A percentile compares a stretch with the other conserved stretches of the same genome.
phyloP scores from a whole-genome alignment of 2,113 vertebrate species.

The Peucedramus taeniatus region DNA sequence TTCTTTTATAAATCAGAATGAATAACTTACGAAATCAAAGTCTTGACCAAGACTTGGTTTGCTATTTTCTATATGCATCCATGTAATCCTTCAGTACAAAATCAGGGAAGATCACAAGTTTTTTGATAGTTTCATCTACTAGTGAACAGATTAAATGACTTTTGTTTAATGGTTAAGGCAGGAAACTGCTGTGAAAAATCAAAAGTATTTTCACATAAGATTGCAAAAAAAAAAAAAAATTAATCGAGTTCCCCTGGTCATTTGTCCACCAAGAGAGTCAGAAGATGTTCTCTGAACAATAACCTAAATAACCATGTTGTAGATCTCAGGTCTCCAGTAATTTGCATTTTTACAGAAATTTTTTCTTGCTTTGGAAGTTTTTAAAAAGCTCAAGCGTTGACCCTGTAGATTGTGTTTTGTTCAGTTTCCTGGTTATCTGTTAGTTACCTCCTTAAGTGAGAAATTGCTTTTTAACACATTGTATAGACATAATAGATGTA shows the following conservation, averaged over 20 bases:
- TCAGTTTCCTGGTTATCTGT: not conserved
- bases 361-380: not conserved
- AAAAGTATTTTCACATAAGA: not conserved
- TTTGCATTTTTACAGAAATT: not conserved
- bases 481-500: not conserved
- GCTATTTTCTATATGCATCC: not conserved
- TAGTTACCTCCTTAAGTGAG: not conserved
- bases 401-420: accelerated
- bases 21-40: not conserved
- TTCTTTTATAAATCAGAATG: not conserved
- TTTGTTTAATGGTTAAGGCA: not conserved
- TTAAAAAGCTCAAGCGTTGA: not conserved
- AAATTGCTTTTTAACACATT: not conserved
- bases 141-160: not conserved
- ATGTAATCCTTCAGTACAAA: not conserved
- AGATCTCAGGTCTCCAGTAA: not conserved
- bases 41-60: not conserved
- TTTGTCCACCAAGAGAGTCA: not conserved
- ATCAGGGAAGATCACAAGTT: not conserved
- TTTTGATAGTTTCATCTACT: not conserved
- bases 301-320: not conserved
- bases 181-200: not conserved
- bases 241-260: not conserved
- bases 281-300: not conserved
- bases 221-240: not conserved